Percentiles rank a stretch among this genome's conserved stretches.
Conservation (phyloP, 2,797 vertebrate genomes). For the Otolemur crassicaudatus region DNA sequence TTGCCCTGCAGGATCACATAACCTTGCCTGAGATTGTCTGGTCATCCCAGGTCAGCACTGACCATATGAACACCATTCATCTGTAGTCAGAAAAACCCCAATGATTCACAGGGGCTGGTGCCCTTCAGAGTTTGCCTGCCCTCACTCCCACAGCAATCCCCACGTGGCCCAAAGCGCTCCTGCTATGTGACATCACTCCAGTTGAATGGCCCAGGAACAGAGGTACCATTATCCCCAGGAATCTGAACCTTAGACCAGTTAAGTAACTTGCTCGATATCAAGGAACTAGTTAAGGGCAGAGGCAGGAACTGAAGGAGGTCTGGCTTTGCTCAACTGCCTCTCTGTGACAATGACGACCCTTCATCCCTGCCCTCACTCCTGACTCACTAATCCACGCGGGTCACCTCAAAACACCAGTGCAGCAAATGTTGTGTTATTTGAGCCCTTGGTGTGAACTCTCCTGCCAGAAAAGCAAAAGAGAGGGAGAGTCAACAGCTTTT, state of each 20-base stretch:
- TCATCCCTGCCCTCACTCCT: neutral
- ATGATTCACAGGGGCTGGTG: neutral
- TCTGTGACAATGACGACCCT: neutral
- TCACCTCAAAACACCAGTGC: neutral
- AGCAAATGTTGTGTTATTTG: neutral
- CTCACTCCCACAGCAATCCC: neutral
- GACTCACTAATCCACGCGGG: neutral
- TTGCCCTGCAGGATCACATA: constrained; percentile 79
- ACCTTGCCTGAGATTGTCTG: constrained; percentile 83
- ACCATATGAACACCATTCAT: constrained; percentile 79
- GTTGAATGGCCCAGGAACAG: neutral
- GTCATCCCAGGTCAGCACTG: constrained; percentile 79
- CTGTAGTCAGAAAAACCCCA: constrained; percentile 79
- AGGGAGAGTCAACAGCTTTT: neutral
- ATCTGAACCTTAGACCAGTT: neutral
- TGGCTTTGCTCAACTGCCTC: neutral
- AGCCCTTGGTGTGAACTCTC: neutral
- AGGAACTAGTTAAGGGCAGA: neutral
- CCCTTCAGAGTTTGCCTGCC: neutral
- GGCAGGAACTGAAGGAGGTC: neutral
- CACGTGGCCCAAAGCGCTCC: neutral
- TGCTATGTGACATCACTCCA: neutral
- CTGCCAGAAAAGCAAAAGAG: neutral
- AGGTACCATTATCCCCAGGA: neutral
- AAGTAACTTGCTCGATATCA: neutral